Percentiles rank a stretch among this genome's conserved stretches.
phyloP scores from a whole-genome alignment of 2,888 invertebrate species.

The Cephus runcator region DNA sequence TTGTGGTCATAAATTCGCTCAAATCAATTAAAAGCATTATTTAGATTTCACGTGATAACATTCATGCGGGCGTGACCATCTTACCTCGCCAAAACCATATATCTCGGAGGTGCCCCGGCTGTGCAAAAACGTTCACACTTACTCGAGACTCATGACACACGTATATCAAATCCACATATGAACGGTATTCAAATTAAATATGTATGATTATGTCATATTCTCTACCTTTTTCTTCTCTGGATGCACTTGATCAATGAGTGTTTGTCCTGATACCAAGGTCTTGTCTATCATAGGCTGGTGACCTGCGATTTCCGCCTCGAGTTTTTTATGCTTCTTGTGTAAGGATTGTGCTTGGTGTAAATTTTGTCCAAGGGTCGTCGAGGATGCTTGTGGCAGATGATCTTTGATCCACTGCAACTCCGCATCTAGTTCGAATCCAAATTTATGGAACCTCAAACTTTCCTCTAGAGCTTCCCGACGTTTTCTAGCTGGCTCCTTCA shows the following conservation, averaged over 20 bases:
- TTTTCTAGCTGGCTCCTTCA: conserved; percentile 78
- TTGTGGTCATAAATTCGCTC: not conserved
- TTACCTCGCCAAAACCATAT: conserved; percentile 50
- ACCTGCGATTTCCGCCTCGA: conserved; percentile 89
- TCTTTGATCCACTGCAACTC: conserved; percentile 97
- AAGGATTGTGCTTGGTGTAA: conserved; percentile 92
- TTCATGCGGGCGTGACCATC: conserved; percentile 46
- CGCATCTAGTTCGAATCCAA: conserved; percentile 90
- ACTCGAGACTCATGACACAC: not conserved
- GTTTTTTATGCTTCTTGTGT: conserved; percentile 93
- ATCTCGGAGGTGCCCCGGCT: conserved; percentile 51
- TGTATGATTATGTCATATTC: not conserved
- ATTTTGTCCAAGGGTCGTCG: conserved; percentile 82
- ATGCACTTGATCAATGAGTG: conserved; percentile 80
- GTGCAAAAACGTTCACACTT: conserved; percentile 49
- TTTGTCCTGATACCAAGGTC: conserved; percentile 81
- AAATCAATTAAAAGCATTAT: not conserved
- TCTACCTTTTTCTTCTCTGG: conserved; percentile 81
- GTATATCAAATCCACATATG: not conserved
- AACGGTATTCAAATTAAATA: not conserved
- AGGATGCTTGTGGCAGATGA: conserved; percentile 82
- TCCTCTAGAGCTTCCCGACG: conserved; percentile 85
- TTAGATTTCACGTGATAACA: not conserved
- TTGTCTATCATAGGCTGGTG: conserved; percentile 88
- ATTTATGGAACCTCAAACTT: conserved; percentile 88